These are phyloP conservation scores for Kryptopterus vitreolus DNA, from an alignment of 2,797 vertebrate genomes.

Conservation along the genomic window DNA sequence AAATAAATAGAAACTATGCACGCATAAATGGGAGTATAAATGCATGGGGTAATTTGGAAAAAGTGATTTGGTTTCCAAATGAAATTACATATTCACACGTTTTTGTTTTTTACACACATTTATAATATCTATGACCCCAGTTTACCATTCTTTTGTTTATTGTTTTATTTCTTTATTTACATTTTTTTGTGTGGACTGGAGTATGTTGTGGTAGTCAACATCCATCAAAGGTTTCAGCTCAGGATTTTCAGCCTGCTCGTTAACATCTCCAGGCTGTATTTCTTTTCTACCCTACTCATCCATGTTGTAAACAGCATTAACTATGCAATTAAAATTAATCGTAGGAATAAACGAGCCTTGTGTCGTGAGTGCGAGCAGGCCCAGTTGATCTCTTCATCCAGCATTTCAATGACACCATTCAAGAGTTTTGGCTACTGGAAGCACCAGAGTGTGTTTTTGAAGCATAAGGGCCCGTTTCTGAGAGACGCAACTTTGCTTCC, in stretches of 20 bases:
- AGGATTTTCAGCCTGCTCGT: conserved; percentile 43
- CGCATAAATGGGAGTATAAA: conserved; percentile 15
- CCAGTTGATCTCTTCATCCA: conserved; percentile 39
- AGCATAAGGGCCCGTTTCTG: conserved; percentile 58
- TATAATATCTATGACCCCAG: neutral
- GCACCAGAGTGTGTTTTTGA: conserved; percentile 52
- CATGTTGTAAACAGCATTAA: conserved; percentile 59
- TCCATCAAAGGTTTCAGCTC: conserved; percentile 22
- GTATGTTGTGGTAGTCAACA: conserved; percentile 6
- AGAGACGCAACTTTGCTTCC: conserved; percentile 49
- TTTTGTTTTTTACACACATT: neutral
- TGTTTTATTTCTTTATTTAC: neutral
- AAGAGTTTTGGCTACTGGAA: conserved; percentile 48
- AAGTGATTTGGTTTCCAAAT: neutral
- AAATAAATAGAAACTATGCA: neutral
- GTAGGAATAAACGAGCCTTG: conserved; percentile 51
- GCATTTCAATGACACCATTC: conserved; percentile 59
- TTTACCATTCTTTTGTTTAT: neutral
- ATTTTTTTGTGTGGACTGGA: neutral
- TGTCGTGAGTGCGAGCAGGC: conserved; percentile 27
- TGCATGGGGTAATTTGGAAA: neutral
- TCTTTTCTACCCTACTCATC: conserved; percentile 50
- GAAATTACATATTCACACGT: neutral
- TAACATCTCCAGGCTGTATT: conserved; percentile 34
- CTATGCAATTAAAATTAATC: conserved; percentile 60